These are phyloP conservation scores for Hirtodrosophila histrioides DNA, from an alignment of 2,888 invertebrate species.

Conservation along the genomic window DNA sequence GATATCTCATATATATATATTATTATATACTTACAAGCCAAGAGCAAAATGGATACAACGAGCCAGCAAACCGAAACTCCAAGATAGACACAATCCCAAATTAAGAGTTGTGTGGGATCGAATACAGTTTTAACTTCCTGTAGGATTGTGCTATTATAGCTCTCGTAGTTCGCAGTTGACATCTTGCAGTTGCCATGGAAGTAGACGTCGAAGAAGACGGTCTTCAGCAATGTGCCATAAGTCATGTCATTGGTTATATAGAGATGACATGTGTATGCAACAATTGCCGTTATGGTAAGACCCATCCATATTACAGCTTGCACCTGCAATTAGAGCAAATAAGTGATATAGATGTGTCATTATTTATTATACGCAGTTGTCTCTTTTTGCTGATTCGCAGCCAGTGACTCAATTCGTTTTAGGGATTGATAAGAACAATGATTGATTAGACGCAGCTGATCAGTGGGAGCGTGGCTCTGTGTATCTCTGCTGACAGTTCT, in stretches of 20 bases:
- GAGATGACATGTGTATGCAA: conserved; percentile 82
- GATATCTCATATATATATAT: background rate
- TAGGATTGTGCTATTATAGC: conserved; percentile 53
- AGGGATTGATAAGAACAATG: conserved; percentile 27
- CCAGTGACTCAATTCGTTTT: conserved; percentile 26
- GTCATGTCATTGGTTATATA: conserved; percentile 55
- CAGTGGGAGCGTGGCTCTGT: background rate
- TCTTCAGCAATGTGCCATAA: conserved; percentile 71
- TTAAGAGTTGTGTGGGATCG: conserved; percentile 72
- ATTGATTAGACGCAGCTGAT: conserved; percentile 37
- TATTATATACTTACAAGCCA: conserved; percentile 77
- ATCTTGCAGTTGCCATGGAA: conserved; percentile 79
- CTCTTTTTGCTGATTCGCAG: conserved; percentile 1
- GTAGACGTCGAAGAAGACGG: conserved; percentile 82
- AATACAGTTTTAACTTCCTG: conserved; percentile 65
- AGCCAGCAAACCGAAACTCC: conserved; percentile 81
- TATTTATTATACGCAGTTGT: conserved; percentile 5
- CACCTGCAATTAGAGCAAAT: conserved; percentile 64
- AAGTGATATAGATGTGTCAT: too few relatives aligned
- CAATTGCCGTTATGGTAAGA: conserved; percentile 82
- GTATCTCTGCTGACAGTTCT: background rate
- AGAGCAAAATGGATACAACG: conserved; percentile 74
- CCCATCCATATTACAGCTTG: conserved; percentile 84
- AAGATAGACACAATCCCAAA: conserved; percentile 83
- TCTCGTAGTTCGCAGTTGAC: conserved; percentile 48